Percentiles rank a stretch among this genome's conserved stretches.
Conservation (phyloP, 2,113 vertebrate species). For the Chionis minor region DNA sequence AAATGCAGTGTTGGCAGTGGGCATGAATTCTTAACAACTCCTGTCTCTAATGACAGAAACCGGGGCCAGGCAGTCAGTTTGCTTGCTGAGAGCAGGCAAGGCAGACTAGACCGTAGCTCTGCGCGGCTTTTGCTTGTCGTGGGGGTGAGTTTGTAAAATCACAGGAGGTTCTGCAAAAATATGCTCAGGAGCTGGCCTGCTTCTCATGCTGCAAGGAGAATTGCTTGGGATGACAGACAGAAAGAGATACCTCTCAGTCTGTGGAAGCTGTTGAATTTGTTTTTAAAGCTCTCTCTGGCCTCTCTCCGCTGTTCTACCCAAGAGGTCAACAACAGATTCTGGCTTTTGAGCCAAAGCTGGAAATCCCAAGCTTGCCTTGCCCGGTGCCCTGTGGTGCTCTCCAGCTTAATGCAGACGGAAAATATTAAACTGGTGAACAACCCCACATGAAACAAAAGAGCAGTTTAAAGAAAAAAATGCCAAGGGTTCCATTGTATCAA, state of each 20-base stretch:
- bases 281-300: slow-evolving; percentile 26
- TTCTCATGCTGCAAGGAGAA: background rate
- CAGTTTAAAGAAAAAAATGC: background rate
- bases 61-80: background rate
- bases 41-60: slow-evolving; percentile 45
- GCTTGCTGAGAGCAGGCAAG: slow-evolving; percentile 11
- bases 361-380: background rate
- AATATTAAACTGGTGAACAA: background rate
- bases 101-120: background rate
- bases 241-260: background rate
- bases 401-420: background rate
- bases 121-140: background rate
- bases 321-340: background rate
- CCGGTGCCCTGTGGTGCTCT: background rate
- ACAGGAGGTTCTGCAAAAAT: background rate
- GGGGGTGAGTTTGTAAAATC: slow-evolving; percentile 10
- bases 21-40: slow-evolving; percentile 62
- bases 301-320: background rate
- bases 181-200: slow-evolving; percentile 12
- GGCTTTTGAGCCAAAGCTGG: slow-evolving; percentile 9
- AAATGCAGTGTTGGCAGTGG: slow-evolving; percentile 52
- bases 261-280: background rate
- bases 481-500: background rate
- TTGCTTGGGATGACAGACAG: background rate
- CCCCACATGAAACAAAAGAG: background rate